Conservation (phyloP, 2,113 vertebrate species). For the Rallus limicola region DNA sequence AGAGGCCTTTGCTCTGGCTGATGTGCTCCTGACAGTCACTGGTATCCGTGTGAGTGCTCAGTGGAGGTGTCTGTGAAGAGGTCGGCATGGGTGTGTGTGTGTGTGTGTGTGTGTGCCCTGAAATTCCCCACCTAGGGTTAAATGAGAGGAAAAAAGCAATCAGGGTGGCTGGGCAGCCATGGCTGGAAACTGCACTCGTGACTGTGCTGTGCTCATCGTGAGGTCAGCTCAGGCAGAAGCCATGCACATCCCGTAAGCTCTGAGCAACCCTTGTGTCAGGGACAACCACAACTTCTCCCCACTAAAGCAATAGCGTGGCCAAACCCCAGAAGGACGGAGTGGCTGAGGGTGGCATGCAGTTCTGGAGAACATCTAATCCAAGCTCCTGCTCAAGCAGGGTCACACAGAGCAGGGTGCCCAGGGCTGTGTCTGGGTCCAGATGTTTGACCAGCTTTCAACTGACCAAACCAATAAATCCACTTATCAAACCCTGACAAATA, state of each 20-base stretch:
- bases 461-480: not conserved
- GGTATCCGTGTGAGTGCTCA: not conserved
- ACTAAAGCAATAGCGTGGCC: not conserved
- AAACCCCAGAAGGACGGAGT: fast-evolving
- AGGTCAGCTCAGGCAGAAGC: not conserved
- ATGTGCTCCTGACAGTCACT: not conserved
- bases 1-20: not conserved
- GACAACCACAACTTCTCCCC: too few species aligned
- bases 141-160: not conserved
- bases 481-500: too few species aligned
- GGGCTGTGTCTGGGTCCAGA: not conserved
- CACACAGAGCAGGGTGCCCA: not conserved
- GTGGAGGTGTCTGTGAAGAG: not conserved
- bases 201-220: fast-evolving
- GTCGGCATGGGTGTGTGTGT: not conserved
- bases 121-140: not conserved
- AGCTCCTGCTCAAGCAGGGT: not conserved
- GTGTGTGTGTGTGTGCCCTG: not conserved
- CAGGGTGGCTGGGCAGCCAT: not conserved
- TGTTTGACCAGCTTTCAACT: not conserved
- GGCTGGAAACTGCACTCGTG: not conserved
- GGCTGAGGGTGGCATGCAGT: not conserved
- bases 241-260: fast-evolving
- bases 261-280: not conserved
- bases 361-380: not conserved